Conservation (phyloP, 30 jellyfish, hydroid and myxozoan genomes). For the Mastigias papua region DNA sequence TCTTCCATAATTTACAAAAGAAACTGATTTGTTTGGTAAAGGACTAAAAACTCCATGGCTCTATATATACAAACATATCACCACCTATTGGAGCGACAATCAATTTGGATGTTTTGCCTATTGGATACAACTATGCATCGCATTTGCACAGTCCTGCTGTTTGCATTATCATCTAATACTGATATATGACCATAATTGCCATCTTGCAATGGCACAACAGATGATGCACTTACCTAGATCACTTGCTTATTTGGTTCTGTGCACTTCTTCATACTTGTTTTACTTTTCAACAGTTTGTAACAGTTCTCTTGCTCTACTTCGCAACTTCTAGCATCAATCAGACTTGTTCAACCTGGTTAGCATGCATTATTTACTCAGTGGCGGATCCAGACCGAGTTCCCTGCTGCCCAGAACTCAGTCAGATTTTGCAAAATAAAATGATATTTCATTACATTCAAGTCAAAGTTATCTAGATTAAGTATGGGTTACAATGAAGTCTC, state of each 20-base stretch:
- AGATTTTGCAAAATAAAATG: too few species aligned
- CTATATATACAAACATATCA: constrained; percentile 20
- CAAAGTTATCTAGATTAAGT: too few species aligned
- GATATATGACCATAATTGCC: neutral
- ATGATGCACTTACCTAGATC: neutral
- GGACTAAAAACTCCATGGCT: constrained; percentile 15
- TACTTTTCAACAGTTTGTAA: constrained; percentile 1
- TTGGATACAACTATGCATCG: constrained; percentile 13
- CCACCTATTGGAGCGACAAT: neutral
- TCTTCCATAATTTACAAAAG: neutral
- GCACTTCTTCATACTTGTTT: constrained; percentile 31
- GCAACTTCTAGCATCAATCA: too few species aligned
- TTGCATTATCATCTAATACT: constrained; percentile 9
- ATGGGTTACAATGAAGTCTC: too few species aligned
- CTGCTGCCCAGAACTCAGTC: too few species aligned
- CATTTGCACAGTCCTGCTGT: neutral
- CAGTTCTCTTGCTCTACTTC: too few species aligned
- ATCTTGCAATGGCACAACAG: constrained; percentile 11
- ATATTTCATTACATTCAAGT: too few species aligned
- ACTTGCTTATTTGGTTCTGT: neutral
- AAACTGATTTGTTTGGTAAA: constrained; percentile 22
- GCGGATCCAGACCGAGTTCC: too few species aligned
- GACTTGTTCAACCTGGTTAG: too few species aligned
- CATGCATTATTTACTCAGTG: too few species aligned
- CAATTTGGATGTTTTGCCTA: neutral